These are phyloP conservation scores for Siniperca scherzeri DNA, from an alignment of 2,797 vertebrate species.

Conservation along the genomic window DNA sequence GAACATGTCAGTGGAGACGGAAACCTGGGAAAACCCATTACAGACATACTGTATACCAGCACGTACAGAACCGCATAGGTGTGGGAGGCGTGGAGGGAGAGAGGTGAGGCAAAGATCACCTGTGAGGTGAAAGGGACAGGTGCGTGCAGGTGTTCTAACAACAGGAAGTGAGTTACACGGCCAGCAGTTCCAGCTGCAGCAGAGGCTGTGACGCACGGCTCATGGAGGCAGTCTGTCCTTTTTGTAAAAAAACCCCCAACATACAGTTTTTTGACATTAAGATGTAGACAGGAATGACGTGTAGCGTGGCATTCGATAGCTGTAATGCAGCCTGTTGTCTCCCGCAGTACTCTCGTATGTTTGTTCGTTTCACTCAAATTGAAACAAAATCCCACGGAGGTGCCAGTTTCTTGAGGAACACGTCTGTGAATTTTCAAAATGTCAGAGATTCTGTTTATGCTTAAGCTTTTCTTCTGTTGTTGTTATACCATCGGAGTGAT, in stretches of 20 bases:
- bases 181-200: too few species aligned
- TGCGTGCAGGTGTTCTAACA: neutral
- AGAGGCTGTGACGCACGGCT: too few species aligned
- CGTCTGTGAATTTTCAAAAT: neutral
- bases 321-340: neutral
- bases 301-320: neutral
- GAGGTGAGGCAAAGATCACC: too few species aligned
- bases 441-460: neutral
- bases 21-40: too few species aligned
- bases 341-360: neutral
- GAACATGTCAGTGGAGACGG: neutral
- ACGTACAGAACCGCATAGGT: too few species aligned
- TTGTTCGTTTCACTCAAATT: neutral
- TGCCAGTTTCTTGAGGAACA: neutral
- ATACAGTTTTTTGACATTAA: neutral
- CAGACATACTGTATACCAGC: too few species aligned
- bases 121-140: too few species aligned
- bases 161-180: neutral
- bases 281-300: neutral
- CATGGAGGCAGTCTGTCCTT: neutral
- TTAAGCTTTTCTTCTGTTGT: neutral
- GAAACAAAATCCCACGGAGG: neutral
- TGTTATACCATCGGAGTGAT: constrained; percentile 9
- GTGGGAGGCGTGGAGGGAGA: too few species aligned
- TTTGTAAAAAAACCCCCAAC: neutral